phyloP scores from a whole-genome alignment of 2,888 invertebrate genomes.

The Campaea margaritaria region DNA sequence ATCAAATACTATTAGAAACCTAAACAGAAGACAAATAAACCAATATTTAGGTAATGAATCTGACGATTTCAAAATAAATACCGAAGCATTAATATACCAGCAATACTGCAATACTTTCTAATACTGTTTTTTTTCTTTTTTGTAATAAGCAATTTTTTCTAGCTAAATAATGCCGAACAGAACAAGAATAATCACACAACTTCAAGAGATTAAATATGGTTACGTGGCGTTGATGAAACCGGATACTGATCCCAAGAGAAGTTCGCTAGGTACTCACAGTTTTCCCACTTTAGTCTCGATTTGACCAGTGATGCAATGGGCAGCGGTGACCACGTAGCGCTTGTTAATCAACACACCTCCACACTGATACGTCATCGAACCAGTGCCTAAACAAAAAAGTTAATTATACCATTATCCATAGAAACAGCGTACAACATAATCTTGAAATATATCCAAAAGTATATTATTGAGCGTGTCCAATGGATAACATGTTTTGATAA shows the following conservation, averaged over 20 bases:
- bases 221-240: not conserved
- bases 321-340: slow-evolving; percentile 86
- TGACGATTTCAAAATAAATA: too few species aligned
- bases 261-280: slow-evolving; percentile 77
- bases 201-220: too few species aligned
- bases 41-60: too few species aligned
- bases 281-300: slow-evolving; percentile 76
- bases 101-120: too few species aligned
- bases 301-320: slow-evolving; percentile 85
- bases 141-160: too few species aligned
- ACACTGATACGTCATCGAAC: slow-evolving; percentile 81
- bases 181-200: too few species aligned
- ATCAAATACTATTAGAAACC: too few species aligned
- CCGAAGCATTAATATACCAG: too few species aligned
- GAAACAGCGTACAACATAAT: slow-evolving; percentile 2
- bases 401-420: slow-evolving; percentile 2
- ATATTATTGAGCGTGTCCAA: slow-evolving; percentile 2
- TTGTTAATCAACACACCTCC: slow-evolving; percentile 86
- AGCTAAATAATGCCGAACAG: too few species aligned
- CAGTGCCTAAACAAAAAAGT: slow-evolving; percentile 46
- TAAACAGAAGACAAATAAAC: too few species aligned
- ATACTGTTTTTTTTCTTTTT: too few species aligned
- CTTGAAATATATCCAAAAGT: not conserved
- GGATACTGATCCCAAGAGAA: not conserved
- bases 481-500: slow-evolving; percentile 4